Conservation (phyloP, 2,888 invertebrate genomes). For the Folsomia manolachei region DNA sequence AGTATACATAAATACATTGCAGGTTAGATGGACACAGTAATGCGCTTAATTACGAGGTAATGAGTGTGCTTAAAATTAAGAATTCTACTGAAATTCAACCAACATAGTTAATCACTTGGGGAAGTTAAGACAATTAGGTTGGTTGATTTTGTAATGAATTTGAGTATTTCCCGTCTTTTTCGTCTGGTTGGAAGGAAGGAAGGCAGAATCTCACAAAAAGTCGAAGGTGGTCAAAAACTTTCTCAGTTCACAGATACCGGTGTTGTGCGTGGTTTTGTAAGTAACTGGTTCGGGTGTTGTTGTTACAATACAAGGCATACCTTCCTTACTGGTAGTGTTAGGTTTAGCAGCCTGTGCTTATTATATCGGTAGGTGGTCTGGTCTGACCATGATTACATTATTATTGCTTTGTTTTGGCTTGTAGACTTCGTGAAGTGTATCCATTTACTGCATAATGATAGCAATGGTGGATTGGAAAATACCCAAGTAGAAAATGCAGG, state of each 20-base stretch:
- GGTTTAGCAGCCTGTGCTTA: slow-evolving; percentile 1
- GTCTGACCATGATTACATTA: slow-evolving; percentile 22
- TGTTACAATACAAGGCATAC: too few relatives aligned
- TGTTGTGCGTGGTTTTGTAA: slow-evolving; percentile 10
- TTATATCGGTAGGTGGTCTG: slow-evolving; percentile 23
- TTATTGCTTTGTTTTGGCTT: slow-evolving; percentile 9
- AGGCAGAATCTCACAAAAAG: neutral
- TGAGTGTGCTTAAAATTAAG: neutral
- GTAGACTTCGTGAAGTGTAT: slow-evolving; percentile 1
- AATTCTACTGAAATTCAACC: neutral
- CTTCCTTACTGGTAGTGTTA: neutral
- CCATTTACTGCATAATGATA: neutral
- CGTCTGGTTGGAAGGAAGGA: neutral
- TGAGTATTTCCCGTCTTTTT: neutral
- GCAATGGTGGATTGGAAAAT: neutral
- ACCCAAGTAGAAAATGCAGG: neutral
- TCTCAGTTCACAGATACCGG: slow-evolving; percentile 3
- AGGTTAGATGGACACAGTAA: neutral
- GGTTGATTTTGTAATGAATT: neutral
- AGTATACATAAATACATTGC: too few relatives aligned
- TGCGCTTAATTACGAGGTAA: neutral
- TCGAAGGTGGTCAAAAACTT: neutral
- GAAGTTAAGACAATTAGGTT: neutral
- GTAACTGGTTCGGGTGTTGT: neutral
- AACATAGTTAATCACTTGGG: neutral